Base-by-base conservation (phyloP, 2,888 invertebrate genomes). In the Nomada hirtipes region DNA sequence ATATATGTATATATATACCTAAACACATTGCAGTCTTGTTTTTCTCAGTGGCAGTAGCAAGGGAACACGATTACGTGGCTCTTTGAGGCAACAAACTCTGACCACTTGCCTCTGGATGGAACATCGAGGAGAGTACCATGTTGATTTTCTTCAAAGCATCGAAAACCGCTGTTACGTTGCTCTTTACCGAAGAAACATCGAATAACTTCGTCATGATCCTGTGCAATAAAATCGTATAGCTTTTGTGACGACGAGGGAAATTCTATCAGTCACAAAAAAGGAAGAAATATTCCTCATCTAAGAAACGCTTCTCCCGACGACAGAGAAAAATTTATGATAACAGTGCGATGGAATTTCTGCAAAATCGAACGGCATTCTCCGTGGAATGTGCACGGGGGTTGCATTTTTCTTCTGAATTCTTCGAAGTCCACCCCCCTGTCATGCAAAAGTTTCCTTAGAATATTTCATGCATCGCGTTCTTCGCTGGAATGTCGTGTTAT, bases 31-130 rank as follows among this genome's bases (percentile, higher is more conserved):
- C 18, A 18, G 10, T 7, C 29, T 26, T 50, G 47, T 50, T 70
- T 70, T 70, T 47, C 26, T 13, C 57, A 9, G 52, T 36, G 13
- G 20, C 18, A 29, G n/a, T 20, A 64, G 64, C 64, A 15, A 23
- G 50, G 59, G 29, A 59, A 59, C 47, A 15, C 26, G 69, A 70
- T 70, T 70, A 70, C 59, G 20, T 15, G 23, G 44, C 69, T 57
- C 59, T 70, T 70, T 70, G 59, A 70, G 59, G 20, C 29, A 26
- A 59, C 59, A 47, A 47, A 59, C 23, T 70, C 47, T 59, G 29
- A 70, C 59, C 59, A 20, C 15, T 55, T 15, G 13, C 57, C 68
- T 44, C 57, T 69, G 23, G 10, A 70, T 59, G 20, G n/a, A 29
- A 20, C 47, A 44, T 70, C 69, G 47, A 59, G 15, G 15, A 47